Base-by-base conservation (phyloP, 2,888 invertebrate genomes). In the Sphaerophoria taeniata region DNA sequence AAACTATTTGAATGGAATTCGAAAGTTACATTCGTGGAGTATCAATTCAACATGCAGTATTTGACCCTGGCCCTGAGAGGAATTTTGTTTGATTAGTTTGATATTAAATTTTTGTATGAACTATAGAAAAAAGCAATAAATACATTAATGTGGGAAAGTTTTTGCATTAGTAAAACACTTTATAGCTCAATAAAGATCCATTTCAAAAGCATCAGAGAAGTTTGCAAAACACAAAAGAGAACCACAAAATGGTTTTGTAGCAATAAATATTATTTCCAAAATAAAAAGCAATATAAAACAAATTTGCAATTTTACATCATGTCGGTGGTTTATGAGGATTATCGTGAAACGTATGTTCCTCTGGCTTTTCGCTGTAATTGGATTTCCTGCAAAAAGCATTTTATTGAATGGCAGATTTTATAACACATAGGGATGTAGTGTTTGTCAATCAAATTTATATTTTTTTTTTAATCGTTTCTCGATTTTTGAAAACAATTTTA, bases 101-200 rank as follows among this genome's bases (percentile, higher is more conserved):
- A 24, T 24, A 24, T 24, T 24, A 24, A 1, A 24, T 24, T 24
- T 24, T 24, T 24, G 43, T 60, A 12, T 11, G 39, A 24, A 60
- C 43, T 60, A 43, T 11, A 12, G 16, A 4, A 5, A 36, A 58
- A 58, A 58, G 34, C 36, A 58, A 61, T 63, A 63, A 47, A 45
- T 31, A 61, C 6, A 63, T 31, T 63, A 33, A 63, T 63, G 47
- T 33, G 31, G 33, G 6, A 63, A 63, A 63, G 63, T 63, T 45
- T 63, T 47, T 43, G n/a, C 14, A 33, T 31, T 43, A 60, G 51
- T 67, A 75, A 43, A 58, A 31, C 47, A 51, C 43, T 69, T 69
- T 58, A 76, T 51, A 43, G 58, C 33, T 45, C 69, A 69, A 67
- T 76, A 69, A 69, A 76, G 36, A 11, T 51, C 51, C 39, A 49